Percentiles rank a stretch among this genome's conserved stretches.
Conservation (phyloP, 2,797 vertebrate species). For the Phataginus tetradactyla region DNA sequence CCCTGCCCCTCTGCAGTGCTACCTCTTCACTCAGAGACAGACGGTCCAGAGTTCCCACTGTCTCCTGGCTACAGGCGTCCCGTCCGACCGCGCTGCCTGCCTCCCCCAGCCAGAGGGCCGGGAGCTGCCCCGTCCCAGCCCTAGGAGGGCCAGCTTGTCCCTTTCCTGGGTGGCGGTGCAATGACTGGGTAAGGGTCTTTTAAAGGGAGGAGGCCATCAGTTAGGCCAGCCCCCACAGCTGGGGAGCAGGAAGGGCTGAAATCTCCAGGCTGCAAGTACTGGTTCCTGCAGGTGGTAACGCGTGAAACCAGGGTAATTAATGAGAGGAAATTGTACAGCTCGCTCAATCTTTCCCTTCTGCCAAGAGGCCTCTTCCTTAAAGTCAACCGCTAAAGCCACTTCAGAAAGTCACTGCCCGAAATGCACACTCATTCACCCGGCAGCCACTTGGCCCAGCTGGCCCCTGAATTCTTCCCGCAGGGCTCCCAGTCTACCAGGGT, state of each 20-base stretch:
- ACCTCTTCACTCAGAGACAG: neutral
- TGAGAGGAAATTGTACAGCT: conserved; percentile 63
- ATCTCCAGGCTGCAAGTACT: neutral
- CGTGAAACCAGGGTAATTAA: neutral
- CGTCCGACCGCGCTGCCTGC: accelerated
- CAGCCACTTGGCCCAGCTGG: neutral
- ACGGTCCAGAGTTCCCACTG: neutral
- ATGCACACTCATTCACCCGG: neutral
- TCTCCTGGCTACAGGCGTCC: accelerated
- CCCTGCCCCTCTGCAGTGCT: too few relatives aligned
- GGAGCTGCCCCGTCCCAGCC: too few relatives aligned
- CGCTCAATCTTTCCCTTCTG: conserved; percentile 76
- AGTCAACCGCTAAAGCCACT: conserved; percentile 79
- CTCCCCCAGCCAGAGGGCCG: too few relatives aligned
- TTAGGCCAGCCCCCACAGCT: accelerated
- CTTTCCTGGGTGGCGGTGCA: neutral
- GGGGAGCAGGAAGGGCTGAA: accelerated
- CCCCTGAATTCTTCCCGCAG: neutral
- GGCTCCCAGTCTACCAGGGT: neutral
- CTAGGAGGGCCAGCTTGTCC: neutral
- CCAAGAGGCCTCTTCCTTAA: conserved; percentile 79
- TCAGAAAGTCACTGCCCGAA: conserved; percentile 57
- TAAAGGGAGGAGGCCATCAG: neutral
- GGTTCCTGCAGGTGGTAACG: neutral
- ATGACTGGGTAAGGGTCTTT: neutral